A percentile compares a stretch with the other conserved stretches of the same genome.
These are phyloP conservation scores for Eupithecia vulgata DNA, from an alignment of 2,888 invertebrate species.

Conservation along the genomic window DNA sequence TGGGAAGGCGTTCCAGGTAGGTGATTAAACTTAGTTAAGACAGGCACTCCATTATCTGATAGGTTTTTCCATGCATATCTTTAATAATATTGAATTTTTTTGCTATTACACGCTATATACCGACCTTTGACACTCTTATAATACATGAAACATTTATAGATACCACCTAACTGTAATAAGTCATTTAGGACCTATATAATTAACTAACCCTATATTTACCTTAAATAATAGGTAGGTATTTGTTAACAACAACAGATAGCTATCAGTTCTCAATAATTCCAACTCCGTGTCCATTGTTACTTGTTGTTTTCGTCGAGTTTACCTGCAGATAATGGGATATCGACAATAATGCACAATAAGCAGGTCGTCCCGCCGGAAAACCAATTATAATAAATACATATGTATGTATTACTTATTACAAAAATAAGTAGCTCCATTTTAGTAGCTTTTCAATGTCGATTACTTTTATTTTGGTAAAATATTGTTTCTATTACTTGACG, in stretches of 20 bases:
- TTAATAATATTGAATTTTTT: too few species aligned
- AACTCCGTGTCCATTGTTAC: background rate
- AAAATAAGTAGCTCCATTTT: background rate
- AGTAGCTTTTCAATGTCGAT: background rate
- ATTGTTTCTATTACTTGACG: too few species aligned
- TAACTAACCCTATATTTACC: background rate
- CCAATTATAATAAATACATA: background rate
- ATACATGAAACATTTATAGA: background rate
- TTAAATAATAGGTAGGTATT: background rate
- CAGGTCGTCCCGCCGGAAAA: constrained; percentile 11
- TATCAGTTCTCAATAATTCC: constrained; percentile 1
- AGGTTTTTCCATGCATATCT: too few species aligned
- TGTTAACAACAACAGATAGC: background rate
- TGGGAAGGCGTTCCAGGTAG: too few species aligned
- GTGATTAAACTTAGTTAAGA: too few species aligned
- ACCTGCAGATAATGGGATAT: constrained; percentile 6
- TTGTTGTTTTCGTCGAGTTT: background rate
- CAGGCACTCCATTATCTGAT: too few species aligned
- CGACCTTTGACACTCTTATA: too few species aligned
- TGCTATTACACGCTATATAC: too few species aligned
- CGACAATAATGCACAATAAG: constrained; percentile 6
- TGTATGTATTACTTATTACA: background rate
- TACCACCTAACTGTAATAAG: background rate
- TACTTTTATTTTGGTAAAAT: too few species aligned
- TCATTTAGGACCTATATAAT: background rate